Conservation (phyloP, 2,888 invertebrate species). For the Acronicta alni region DNA sequence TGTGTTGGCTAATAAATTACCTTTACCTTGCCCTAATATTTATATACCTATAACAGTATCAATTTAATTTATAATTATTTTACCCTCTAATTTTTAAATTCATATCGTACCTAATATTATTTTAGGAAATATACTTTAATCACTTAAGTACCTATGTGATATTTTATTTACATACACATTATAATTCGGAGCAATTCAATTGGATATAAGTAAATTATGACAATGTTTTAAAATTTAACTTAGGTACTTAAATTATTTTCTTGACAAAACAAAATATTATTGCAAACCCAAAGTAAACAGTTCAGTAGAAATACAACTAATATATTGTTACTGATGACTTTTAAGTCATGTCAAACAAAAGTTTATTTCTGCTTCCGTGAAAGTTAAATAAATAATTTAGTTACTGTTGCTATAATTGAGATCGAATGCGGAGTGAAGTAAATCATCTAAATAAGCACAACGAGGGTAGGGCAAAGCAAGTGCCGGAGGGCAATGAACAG, state of each 20-base stretch:
- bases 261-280: background rate
- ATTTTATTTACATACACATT: background rate
- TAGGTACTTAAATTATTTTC: background rate
- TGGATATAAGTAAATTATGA: no score
- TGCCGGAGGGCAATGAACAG: slow-evolving; percentile 74
- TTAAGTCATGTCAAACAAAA: background rate
- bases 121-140: background rate
- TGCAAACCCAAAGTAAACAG: background rate
- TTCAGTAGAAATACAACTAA: background rate
- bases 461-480: slow-evolving; percentile 68
- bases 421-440: slow-evolving; percentile 46
- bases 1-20: slow-evolving; percentile 15
- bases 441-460: slow-evolving; percentile 65
- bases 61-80: slow-evolving; percentile 2
- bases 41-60: background rate
- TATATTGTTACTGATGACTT: no score
- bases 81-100: slow-evolving; percentile 3
- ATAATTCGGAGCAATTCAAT: background rate
- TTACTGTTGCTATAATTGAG: slow-evolving; percentile 7
- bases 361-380: slow-evolving; percentile 10
- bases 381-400: slow-evolving; percentile 13
- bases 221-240: background rate
- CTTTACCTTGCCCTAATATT: slow-evolving; percentile 7
- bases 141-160: background rate
- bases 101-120: background rate